Percentiles rank a stretch among this genome's conserved stretches.
Evolutionary conservation across 1,140 invertebrate genomes (phyloP).

Genomic region (Cotesia chilonis): DNA sequence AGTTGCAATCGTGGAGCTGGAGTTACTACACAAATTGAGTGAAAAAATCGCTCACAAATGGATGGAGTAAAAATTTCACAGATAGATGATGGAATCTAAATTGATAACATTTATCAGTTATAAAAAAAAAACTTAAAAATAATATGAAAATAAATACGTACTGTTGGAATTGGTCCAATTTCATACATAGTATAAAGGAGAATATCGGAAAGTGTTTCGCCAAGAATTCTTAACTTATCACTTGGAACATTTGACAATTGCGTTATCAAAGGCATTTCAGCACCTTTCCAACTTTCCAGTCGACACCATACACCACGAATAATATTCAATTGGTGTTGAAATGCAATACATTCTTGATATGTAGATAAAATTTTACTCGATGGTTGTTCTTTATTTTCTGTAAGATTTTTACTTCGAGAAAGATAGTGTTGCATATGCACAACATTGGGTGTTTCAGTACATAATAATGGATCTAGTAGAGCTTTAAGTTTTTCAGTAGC

Average conservation of each 20-base stretch:
- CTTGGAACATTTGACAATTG: constrained; percentile 71
- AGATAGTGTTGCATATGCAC: constrained; percentile 83
- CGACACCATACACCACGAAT: constrained; percentile 77
- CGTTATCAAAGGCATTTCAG: constrained; percentile 55
- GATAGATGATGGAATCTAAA: constrained; percentile 63
- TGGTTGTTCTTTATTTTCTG: constrained; percentile 71
- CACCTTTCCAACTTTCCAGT: constrained; percentile 69
- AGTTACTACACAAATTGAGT: constrained; percentile 70
- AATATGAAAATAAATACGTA: constrained; percentile 49
- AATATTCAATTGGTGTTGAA: constrained; percentile 83
- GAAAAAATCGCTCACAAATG: constrained; percentile 76
- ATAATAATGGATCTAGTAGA: constrained; percentile 77
- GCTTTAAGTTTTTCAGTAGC: constrained; percentile 83
- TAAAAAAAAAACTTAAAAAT: neutral
- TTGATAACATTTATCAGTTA: neutral
- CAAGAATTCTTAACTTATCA: constrained; percentile 81
- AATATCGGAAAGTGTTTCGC: constrained; percentile 82
- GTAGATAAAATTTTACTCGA: constrained; percentile 76
- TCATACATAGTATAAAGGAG: constrained; percentile 73
- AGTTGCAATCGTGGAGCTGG: constrained; percentile 74
- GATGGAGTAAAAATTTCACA: constrained; percentile 69
- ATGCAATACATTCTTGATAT: constrained; percentile 84
- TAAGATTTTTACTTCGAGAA: constrained; percentile 64
- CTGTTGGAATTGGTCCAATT: constrained; percentile 66
- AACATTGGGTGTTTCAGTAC: constrained; percentile 79